Percentiles rank a stretch among this genome's conserved stretches.
Evolutionary conservation across 2,113 vertebrate genomes (phyloP).

Genomic region (Microtus montanus): DNA sequence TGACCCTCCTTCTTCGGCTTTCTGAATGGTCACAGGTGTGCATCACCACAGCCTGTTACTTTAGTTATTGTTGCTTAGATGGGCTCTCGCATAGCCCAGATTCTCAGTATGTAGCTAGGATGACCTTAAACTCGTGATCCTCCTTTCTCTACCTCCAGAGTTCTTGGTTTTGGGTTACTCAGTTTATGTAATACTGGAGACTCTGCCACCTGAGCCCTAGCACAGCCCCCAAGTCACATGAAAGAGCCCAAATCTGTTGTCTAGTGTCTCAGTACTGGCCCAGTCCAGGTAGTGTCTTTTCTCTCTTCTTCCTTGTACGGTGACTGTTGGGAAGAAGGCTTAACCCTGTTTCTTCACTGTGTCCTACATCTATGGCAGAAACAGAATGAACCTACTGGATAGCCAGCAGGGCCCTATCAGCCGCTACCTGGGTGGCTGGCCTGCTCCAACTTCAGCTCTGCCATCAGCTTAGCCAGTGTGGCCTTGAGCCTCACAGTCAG

Average conservation of each 20-base stretch:
- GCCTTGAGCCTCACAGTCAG: not conserved
- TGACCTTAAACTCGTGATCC: not conserved
- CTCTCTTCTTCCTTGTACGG: not conserved
- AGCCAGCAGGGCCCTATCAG: not conserved
- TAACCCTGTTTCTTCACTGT: slow-evolving; percentile 1
- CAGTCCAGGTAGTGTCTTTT: not conserved
- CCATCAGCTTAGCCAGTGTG: not conserved
- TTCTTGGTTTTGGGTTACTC: not conserved
- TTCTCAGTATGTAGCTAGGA: not conserved
- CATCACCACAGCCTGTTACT: not conserved
- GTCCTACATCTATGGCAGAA: slow-evolving; percentile 47
- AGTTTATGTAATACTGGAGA: not conserved
- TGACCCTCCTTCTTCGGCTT: not conserved
- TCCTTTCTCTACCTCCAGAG: not conserved
- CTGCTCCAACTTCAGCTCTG: not conserved
- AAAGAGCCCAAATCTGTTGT: not conserved
- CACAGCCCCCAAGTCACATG: not conserved
- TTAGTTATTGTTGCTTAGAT: not conserved
- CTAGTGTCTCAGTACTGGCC: not conserved
- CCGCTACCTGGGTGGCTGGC: not conserved
- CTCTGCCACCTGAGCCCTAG: not conserved
- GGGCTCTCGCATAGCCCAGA: not conserved
- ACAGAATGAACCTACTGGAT: not conserved
- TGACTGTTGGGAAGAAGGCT: not conserved
- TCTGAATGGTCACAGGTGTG: not conserved